A percentile compares a stretch with the other conserved stretches of the same genome.
Evolutionary conservation across 2,797 vertebrate genomes (phyloP).

Genomic region (Myotis planiceps): DNA sequence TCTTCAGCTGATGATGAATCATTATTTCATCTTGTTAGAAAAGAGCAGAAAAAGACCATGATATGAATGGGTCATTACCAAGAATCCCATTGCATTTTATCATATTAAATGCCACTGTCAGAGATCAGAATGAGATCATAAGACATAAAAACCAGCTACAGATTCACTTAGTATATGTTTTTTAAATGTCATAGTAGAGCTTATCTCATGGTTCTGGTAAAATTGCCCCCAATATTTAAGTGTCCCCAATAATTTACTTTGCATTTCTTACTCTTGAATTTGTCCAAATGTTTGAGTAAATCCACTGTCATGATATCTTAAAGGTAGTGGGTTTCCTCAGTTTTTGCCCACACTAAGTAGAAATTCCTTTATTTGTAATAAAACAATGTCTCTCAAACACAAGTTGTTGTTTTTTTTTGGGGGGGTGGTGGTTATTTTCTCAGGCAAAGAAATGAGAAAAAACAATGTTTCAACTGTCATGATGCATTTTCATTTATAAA

Average conservation of each 20-base stretch:
- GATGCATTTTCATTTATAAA: neutral
- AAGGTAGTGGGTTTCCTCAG: neutral
- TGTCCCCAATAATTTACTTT: neutral
- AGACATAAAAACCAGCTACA: neutral
- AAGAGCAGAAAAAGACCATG: neutral
- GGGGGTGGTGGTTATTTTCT: neutral
- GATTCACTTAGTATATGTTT: neutral
- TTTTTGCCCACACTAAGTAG: neutral
- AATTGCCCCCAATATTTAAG: neutral
- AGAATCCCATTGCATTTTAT: neutral
- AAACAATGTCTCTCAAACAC: neutral
- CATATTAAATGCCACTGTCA: neutral
- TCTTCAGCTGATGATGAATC: neutral
- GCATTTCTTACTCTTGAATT: constrained; percentile 20
- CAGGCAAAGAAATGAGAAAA: neutral
- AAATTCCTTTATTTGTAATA: constrained; percentile 41
- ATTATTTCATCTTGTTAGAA: neutral
- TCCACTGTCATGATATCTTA: neutral
- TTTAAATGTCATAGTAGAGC: neutral
- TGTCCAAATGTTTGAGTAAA: neutral
- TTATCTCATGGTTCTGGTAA: neutral
- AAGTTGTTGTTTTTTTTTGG: neutral
- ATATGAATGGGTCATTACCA: neutral
- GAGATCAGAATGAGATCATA: neutral
- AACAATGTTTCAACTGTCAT: constrained; percentile 1